Base-by-base conservation (phyloP, 2,113 vertebrate genomes). In the Xiphophorus maculatus region DNA sequence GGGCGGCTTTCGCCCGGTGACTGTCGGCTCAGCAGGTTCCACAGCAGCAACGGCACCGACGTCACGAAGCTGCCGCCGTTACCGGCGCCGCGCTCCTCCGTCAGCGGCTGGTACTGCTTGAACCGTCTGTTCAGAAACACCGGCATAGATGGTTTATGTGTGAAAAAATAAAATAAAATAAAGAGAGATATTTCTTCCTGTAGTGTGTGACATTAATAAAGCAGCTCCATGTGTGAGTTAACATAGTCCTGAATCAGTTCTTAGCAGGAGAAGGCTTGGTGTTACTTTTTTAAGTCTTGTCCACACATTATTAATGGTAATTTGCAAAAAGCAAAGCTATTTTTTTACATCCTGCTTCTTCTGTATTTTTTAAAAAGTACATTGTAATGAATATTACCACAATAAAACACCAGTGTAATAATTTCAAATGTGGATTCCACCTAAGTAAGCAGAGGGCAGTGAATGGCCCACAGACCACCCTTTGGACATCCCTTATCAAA, bases 1-100 rank as follows among this genome's bases (percentile, higher is more conserved):
- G 97, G 97, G 8, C 95, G 96, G 75, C 90, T 97, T 76, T 98
- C 97, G 5, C 95, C 94, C 13, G 79, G 77, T 19, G 92, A 91
- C 29, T 90, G 91, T 54, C 93, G 86, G 51, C 88, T 93, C 74
- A 97, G 92, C 63, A 95, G 71, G 70, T 88, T 94, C 89, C 95
- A 96, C 82, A 97, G 82, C 75, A 95, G 88, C 83, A 96, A 81
- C 62, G 96, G 95, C 30, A 95, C 90, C 2, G 91, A 91, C 5
- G 93, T 89, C 2, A 94, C 65, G 0, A 94, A 81, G 91, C 92
- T 91, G 66, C 81, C 81, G 15, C 77, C 71, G 19, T 60, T 74
- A 35, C 22, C 76, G 44, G 27, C 79, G 17, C 5, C 69, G 1
- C 73, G 14, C n/a, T 86, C 85, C 14, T 85, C 89, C 28, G 79